A percentile compares a stretch with the other conserved stretches of the same genome.
These are phyloP conservation scores for Nomada flava DNA, from an alignment of 2,888 invertebrate species.

Conservation along the genomic window DNA sequence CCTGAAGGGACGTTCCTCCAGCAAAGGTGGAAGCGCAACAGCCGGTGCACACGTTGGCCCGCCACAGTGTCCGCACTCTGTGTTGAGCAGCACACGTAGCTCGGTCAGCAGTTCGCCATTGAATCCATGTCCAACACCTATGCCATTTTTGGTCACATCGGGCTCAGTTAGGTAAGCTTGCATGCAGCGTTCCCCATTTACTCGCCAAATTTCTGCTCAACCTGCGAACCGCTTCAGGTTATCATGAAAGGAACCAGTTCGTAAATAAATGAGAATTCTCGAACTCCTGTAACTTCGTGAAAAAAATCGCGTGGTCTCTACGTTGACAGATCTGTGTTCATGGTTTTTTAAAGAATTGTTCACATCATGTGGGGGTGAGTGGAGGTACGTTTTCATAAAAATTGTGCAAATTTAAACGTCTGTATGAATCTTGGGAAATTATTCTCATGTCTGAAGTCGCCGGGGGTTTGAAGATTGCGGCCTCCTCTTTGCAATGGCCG, in stretches of 20 bases:
- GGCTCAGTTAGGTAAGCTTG: slow-evolving; percentile 88
- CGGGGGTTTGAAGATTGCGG: too few relatives aligned
- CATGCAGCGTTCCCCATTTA: background rate
- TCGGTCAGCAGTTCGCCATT: slow-evolving; percentile 88
- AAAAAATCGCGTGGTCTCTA: too few relatives aligned
- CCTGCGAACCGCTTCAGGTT: background rate
- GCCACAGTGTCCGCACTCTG: slow-evolving; percentile 90
- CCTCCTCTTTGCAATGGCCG: too few relatives aligned
- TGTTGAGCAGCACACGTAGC: slow-evolving; percentile 88
- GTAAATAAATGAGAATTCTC: too few relatives aligned
- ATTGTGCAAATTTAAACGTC: too few relatives aligned
- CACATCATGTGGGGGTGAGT: too few relatives aligned
- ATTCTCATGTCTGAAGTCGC: too few relatives aligned
- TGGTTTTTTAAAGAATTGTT: too few relatives aligned
- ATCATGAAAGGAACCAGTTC: background rate
- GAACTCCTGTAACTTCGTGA: too few relatives aligned
- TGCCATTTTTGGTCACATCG: slow-evolving; percentile 90
- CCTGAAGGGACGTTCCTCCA: slow-evolving; percentile 74
- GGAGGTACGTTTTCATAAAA: too few relatives aligned
- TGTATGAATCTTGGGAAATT: too few relatives aligned
- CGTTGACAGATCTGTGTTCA: too few relatives aligned
- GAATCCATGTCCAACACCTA: slow-evolving; percentile 90
- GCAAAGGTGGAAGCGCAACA: slow-evolving; percentile 82
- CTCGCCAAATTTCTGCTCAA: background rate
- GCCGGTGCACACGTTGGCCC: slow-evolving; percentile 84